Evolutionary conservation across 1,140 invertebrate species (phyloP).

Genomic region (Drosophila insularis): DNA sequence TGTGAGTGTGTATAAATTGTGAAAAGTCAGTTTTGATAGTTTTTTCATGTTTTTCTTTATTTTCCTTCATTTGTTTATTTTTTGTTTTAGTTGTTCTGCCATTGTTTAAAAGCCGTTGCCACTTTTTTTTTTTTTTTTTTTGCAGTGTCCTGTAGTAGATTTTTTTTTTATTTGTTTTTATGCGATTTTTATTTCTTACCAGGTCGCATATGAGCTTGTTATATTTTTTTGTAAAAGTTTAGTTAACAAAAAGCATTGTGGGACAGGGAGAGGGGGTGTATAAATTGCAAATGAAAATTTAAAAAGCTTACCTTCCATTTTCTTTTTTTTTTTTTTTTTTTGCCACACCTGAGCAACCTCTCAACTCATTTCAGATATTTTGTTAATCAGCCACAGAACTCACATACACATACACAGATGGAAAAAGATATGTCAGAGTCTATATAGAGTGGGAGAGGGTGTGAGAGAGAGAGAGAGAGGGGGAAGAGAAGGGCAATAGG

Average conservation of each 20-base stretch:
- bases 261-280: neutral
- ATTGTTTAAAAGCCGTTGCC: slow-evolving; percentile 53
- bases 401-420: neutral
- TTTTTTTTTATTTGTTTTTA: neutral
- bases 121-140: slow-evolving; percentile 23
- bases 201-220: neutral
- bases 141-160: slow-evolving; percentile 54
- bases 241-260: slow-evolving; percentile 19
- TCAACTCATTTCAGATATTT: neutral
- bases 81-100: slow-evolving; percentile 19
- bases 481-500: neutral
- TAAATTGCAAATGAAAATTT: neutral
- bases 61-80: neutral
- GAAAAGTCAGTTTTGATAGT: slow-evolving; percentile 78
- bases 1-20: slow-evolving; percentile 61
- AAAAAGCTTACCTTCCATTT: neutral
- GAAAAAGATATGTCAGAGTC: slow-evolving; percentile 3
- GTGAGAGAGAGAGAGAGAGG: neutral
- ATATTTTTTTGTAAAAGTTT: slow-evolving; percentile 43
- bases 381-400: neutral
- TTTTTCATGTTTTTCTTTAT: slow-evolving; percentile 32
- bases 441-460: no score
- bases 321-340: no score
- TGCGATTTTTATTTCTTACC: neutral
- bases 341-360: slow-evolving; percentile 27